phyloP scores from a whole-genome alignment of 2,888 invertebrate genomes.

The Polyploca ridens region DNA sequence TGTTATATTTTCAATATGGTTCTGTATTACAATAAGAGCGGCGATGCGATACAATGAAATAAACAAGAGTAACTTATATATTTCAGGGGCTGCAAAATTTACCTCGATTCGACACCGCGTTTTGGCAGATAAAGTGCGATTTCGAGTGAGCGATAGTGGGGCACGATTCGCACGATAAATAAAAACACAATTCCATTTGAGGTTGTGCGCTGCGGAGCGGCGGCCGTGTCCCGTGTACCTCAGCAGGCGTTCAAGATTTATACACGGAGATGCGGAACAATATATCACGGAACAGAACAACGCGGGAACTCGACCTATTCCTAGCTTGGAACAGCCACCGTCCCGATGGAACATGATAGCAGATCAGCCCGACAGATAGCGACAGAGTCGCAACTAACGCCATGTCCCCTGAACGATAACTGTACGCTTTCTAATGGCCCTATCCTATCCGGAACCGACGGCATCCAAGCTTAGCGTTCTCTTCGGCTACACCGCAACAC shows the following conservation, averaged over 20 bases:
- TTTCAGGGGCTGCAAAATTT: slow-evolving; percentile 46
- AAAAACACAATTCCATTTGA: slow-evolving; percentile 85
- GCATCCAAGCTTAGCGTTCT: slow-evolving; percentile 16
- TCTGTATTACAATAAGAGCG: slow-evolving; percentile 30
- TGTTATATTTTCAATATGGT: slow-evolving; percentile 15
- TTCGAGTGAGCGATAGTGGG: slow-evolving; percentile 79
- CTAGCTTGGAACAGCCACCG: slow-evolving; percentile 79
- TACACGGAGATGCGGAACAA: slow-evolving; percentile 82
- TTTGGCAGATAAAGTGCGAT: slow-evolving; percentile 82
- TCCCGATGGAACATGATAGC: slow-evolving; percentile 75
- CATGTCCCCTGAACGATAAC: slow-evolving; percentile 53
- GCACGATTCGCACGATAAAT: slow-evolving; percentile 83
- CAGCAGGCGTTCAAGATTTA: slow-evolving; percentile 84
- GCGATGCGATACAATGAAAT: slow-evolving; percentile 35
- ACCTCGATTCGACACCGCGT: slow-evolving; percentile 65
- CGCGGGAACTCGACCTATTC: slow-evolving; percentile 83
- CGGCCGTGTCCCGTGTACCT: slow-evolving; percentile 82
- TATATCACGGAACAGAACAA: slow-evolving; percentile 80
- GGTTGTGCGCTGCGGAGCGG: slow-evolving; percentile 75
- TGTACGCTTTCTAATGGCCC: slow-evolving; percentile 37
- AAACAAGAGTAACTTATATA: slow-evolving; percentile 56
- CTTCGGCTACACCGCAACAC: slow-evolving; percentile 24
- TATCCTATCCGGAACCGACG: slow-evolving; percentile 35
- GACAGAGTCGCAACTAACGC: slow-evolving; percentile 58
- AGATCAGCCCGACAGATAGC: slow-evolving; percentile 73